Evolutionary conservation across 2,888 invertebrate species (phyloP), one percentile per base, ranked within the genome.

Genomic region (Chaetoderma sp.): DNA sequence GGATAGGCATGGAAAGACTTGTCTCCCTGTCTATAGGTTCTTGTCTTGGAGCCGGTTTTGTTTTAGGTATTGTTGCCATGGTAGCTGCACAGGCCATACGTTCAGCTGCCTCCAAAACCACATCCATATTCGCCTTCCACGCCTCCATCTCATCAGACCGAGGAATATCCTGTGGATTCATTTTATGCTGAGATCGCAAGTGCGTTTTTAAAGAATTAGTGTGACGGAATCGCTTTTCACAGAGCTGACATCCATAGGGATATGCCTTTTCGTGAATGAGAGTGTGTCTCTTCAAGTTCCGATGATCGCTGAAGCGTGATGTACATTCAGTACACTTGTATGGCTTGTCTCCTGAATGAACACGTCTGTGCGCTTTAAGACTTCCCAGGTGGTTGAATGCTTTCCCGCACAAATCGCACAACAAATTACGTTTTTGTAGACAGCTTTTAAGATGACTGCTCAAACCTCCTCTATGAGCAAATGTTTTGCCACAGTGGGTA

Each of bases 161-260:
- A n/a, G n/a, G n/a, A n/a, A n/a, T n/a, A n/a, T n/a, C n/a, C n/a
- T n/a, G n/a, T n/a, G n/a, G n/a, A n/a, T n/a, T n/a, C n/a, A n/a
- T n/a, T n/a, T n/a, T n/a, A 8, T 52, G 52, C 16, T 71, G 71
- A 42, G 63, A 65, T 39, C 63, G 62, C 56, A 76, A 25, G 50
- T 80, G 79, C 10, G 73, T 70, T 54, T 78, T 79, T 32, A 78
- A 64, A 13, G 78, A 75, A 60, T 79, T 79, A 13, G 78, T 78
- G 57, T 79, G 78, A 21, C 79, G 63, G 60, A 75, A 79, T n/a
- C 71, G 61, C 45, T 79, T 78, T n/a, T 69, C 69, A 61, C 79
- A 79, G n/a, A 70, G 65, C 1, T 65, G 54, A 33, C 79, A 79
- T 3, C 73, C 50, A 60, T 78, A 79, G 0, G 79, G 79, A 50